Evolutionary conservation across 2,113 vertebrate genomes (phyloP).

Genomic region (Rutilus rutilus): DNA sequence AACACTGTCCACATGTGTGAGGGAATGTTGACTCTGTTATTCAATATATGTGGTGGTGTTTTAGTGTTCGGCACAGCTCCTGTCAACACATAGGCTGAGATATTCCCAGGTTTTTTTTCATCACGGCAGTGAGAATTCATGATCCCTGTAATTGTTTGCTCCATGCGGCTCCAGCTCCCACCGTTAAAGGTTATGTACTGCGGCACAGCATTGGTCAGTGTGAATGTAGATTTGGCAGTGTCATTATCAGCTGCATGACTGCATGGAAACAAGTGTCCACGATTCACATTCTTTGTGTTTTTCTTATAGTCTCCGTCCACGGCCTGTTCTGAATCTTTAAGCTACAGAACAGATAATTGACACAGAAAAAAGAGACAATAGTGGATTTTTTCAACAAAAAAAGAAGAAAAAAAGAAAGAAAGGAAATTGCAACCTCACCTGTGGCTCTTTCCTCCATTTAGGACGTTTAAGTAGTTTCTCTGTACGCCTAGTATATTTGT

Average conservation of each 20-base stretch:
- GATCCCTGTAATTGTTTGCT: background rate
- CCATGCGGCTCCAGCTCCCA: background rate
- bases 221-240: too few species aligned
- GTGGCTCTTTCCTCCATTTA: background rate
- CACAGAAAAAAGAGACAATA: too few species aligned
- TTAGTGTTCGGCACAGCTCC: background rate
- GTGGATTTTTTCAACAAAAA: background rate
- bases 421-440: background rate
- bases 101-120: background rate
- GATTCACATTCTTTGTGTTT: background rate
- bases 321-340: background rate
- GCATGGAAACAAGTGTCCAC: background rate
- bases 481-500: background rate
- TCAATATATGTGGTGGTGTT: too few species aligned
- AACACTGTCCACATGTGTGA: background rate
- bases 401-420: too few species aligned
- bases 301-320: fast-evolving
- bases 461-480: fast-evolving
- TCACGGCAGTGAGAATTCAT: background rate
- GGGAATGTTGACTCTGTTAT: background rate
- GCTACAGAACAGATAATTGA: background rate
- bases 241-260: too few species aligned
- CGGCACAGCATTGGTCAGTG: too few species aligned
- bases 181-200: background rate
- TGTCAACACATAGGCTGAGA: background rate